Evolutionary conservation across 1,140 invertebrate genomes (phyloP).

Genomic region (Nylanderia fulva): DNA sequence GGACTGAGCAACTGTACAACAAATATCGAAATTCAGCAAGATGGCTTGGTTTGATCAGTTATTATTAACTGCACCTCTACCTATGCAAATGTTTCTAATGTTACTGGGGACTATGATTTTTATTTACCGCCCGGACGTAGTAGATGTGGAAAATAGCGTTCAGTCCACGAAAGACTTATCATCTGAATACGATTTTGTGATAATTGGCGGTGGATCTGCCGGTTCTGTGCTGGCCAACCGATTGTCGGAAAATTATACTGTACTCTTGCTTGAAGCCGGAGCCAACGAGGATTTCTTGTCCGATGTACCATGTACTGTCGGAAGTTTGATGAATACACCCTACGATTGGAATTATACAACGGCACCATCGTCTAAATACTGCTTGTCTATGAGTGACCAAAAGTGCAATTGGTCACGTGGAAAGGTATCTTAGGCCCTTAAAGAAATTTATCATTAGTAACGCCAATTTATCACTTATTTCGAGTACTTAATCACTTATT

Average conservation of each 20-base stretch:
- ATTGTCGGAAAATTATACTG: conserved; percentile 90
- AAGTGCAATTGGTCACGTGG: conserved; percentile 91
- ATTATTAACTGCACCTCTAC: conserved; percentile 84
- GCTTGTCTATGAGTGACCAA: conserved; percentile 88
- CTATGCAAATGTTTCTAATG: conserved; percentile 88
- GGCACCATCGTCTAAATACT: conserved; percentile 89
- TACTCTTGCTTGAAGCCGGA: conserved; percentile 93
- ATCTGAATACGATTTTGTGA: conserved; percentile 90
- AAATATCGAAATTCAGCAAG: neutral
- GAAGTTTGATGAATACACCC: conserved; percentile 88
- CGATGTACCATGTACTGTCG: conserved; percentile 88
- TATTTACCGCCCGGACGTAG: conserved; percentile 89
- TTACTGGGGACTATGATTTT: conserved; percentile 87
- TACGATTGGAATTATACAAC: conserved; percentile 95
- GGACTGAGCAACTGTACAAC: no score
- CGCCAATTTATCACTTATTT: no score
- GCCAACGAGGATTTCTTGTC: conserved; percentile 91
- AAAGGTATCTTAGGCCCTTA: conserved; percentile 87
- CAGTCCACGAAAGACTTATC: conserved; percentile 85
- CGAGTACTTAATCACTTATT: no score
- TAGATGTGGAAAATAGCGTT: conserved; percentile 88
- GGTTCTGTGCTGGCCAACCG: conserved; percentile 93
- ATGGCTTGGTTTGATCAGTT: neutral
- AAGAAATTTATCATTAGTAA: no score
- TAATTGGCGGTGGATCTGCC: conserved; percentile 94